Evolutionary conservation across 2,888 invertebrate species (phyloP), one percentile per base, ranked within the genome.

Genomic region (Pachliopta kotzebuea): DNA sequence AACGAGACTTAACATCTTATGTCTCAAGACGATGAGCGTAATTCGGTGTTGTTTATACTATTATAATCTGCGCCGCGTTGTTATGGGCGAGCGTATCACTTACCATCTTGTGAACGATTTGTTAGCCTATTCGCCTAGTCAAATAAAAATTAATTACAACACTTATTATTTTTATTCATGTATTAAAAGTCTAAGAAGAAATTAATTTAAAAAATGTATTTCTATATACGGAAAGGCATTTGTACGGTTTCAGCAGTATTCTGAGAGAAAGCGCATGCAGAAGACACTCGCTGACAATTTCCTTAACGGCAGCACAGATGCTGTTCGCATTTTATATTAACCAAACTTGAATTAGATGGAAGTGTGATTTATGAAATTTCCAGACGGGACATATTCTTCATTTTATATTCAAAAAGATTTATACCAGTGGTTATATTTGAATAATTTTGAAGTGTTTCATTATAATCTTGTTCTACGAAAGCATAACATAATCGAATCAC

Each of bases 281-380:
- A 17, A 54, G 42, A 55, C 54, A 42, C 14, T 54, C n/a, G 42
- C 60, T 45, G 60, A 61, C 56, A 62, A 52, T 56, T 52, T 37
- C 37, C 50, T 24, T 11, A 57, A 57, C 37, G n/a, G 23, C 62
- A 50, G 31, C 23, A 62, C 31, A 56, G 55, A 45, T 29, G 56
- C 37, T 56, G 57, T 26, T 21, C 26, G 49, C 54, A 31, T 54
- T 53, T 49, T 31, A 55, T 55, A 20, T 50, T 21, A 55, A 63
- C 42, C 37, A 60, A 42, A 60, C 58, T 50, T 23, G 59, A 54
- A 55, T 59, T 58, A 63, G 29, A 62, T 57, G 37, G 24, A 55
- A 63, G 2, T 55, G 31, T 55, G 63, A 63, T 63, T 63, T 63
- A 59, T 63, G 49, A 55, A n/a, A 18, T 59, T 58, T 63, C 23